phyloP scores from a whole-genome alignment of 2,888 invertebrate species.

The Diaphora mendica region DNA sequence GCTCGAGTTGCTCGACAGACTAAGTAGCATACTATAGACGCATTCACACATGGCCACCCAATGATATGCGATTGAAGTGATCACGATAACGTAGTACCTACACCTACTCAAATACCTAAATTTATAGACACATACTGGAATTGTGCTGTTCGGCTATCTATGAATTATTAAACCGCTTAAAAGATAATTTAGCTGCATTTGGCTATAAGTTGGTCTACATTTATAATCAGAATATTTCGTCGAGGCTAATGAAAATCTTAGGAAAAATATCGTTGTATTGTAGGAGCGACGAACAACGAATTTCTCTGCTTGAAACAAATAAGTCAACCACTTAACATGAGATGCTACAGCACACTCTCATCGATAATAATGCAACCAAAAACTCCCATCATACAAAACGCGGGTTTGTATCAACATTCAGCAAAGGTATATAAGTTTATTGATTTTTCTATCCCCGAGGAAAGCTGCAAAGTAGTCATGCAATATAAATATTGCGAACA shows the following conservation, averaged over 20 bases:
- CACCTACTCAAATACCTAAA: neutral
- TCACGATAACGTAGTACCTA: constrained; percentile 9
- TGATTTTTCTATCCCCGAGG: constrained; percentile 59
- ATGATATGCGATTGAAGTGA: constrained; percentile 28
- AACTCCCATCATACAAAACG: constrained; percentile 27
- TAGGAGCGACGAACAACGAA: neutral
- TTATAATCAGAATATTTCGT: neutral
- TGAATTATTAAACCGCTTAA: constrained; percentile 4
- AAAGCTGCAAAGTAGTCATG: constrained; percentile 56
- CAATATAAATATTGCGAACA: constrained; percentile 66
- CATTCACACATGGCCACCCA: constrained; percentile 38
- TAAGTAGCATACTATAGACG: constrained; percentile 18
- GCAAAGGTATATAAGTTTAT: constrained; percentile 51
- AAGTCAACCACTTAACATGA: constrained; percentile 5
- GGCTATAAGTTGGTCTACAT: neutral
- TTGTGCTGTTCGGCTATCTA: neutral
- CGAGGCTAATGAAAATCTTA: neutral
- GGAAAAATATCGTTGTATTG: neutral
- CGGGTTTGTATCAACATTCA: constrained; percentile 44
- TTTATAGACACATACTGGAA: constrained; percentile 3
- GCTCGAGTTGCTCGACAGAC: constrained; percentile 22
- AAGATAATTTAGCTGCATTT: constrained; percentile 15
- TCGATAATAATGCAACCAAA: constrained; percentile 17
- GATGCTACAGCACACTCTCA: neutral
- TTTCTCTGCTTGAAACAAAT: neutral